Evolutionary conservation across 1,140 invertebrate genomes (phyloP).

Genomic region (Bombus waltoni): DNA sequence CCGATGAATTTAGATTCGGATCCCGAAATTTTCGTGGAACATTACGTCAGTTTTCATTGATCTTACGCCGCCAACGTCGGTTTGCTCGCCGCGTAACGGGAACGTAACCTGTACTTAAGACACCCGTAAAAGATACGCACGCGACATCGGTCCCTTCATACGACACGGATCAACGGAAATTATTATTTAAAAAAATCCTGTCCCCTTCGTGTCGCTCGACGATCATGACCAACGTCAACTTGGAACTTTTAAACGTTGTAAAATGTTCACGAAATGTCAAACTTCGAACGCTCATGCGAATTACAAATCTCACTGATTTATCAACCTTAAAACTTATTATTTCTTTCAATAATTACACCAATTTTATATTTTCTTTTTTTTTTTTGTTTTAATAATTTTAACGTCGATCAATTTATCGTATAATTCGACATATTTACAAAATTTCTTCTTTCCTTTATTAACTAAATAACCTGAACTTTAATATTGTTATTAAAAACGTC

Average conservation of each 20-base stretch:
- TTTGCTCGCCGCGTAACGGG: conserved; percentile 20
- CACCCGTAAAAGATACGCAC: conserved; percentile 33
- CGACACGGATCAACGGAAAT: background rate
- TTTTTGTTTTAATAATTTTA: background rate
- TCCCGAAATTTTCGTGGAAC: conserved; percentile 58
- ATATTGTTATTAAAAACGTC: no score
- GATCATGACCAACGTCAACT: background rate
- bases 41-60: conserved; percentile 68
- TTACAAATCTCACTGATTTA: background rate
- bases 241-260: background rate
- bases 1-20: background rate
- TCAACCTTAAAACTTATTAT: background rate
- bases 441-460: background rate
- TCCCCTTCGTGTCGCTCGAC: background rate
- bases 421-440: background rate
- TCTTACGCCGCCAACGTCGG: conserved; percentile 25
- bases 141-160: conserved; percentile 11
- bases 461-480: background rate
- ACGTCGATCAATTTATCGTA: background rate
- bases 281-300: background rate
- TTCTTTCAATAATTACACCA: background rate
- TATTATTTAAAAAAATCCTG: background rate
- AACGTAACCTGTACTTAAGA: conserved; percentile 43
- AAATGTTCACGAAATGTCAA: background rate
- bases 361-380: background rate